A percentile compares a stretch with the other conserved stretches of the same genome.
Conservation (phyloP, 92 coral and sea anemone genomes). For the Epizoanthus scotinus region DNA sequence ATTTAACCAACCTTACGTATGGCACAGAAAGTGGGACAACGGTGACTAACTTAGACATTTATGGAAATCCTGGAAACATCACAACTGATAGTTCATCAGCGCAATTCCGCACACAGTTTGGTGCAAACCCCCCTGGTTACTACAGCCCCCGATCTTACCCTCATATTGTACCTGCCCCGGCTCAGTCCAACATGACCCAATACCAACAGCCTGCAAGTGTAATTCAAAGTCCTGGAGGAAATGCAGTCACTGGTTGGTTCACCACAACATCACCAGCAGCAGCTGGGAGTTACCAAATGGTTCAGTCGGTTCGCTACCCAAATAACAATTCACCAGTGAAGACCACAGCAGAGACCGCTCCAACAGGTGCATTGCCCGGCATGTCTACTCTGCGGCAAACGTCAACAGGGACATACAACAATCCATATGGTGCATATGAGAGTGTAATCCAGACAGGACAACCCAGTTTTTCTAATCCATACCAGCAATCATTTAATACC, state of each 20-base stretch:
- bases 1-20: constrained; percentile 63
- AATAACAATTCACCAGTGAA: constrained; percentile 81
- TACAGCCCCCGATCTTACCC: constrained; percentile 94
- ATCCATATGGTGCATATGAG: constrained; percentile 68
- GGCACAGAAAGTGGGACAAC: constrained; percentile 73
- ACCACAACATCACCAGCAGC: constrained; percentile 84
- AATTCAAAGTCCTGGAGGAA: constrained; percentile 82
- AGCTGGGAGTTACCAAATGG: constrained; percentile 81
- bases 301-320: constrained; percentile 94
- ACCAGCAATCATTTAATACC: constrained; percentile 66
- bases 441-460: constrained; percentile 86
- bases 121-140: constrained; percentile 81
- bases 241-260: constrained; percentile 81
- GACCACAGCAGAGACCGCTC: constrained; percentile 68
- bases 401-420: constrained; percentile 62
- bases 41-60: constrained; percentile 86
- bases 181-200: constrained; percentile 81
- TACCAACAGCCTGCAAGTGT: constrained; percentile 78
- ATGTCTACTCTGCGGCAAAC: constrained; percentile 87
- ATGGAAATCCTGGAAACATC: constrained; percentile 75
- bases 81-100: constrained; percentile 72
- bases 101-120: constrained; percentile 82
- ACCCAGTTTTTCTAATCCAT: constrained; percentile 69
- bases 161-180: constrained; percentile 90
- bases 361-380: constrained; percentile 79